Evolutionary conservation across 2,888 invertebrate genomes (phyloP), one percentile per base, ranked within the genome.

Genomic region (Drosophila seclusa): DNA sequence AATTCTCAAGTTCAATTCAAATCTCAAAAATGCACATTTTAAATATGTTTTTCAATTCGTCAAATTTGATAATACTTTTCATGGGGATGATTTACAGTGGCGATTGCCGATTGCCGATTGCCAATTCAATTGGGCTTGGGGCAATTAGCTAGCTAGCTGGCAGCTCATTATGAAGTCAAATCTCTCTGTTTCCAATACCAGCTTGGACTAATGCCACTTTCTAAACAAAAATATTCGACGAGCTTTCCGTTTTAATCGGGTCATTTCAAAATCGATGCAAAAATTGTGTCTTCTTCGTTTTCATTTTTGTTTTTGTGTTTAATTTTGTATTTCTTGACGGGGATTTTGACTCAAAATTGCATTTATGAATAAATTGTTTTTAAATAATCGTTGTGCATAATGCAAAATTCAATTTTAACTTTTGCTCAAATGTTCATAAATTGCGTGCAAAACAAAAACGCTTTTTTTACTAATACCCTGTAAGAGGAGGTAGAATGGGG

Each of bases 171-270:
- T 53, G 21, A 21, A 77, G 40, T 40, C 66, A 48, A 54, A 78
- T 59, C 74, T 78, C 58, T 59, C 55, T 53, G 48, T 58, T 58
- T 70, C 45, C 13, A 48, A 48, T 27, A 53, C 42, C 58, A 8
- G 24, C 16, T 57, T 73, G 42, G 78, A 60, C 71, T 77, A 45
- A 60, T 48, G 68, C 72, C 10, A 53, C 68, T 69, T 69, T 69
- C 73, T 69, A 68, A 72, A 72, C 24, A 4, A 6, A 40, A 45
- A 55, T 59, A 59, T 49, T 36, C 59, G 18, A 49, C 13, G n/a
- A 32, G 36, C 73, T 36, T 72, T 53, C 36, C 48, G 31, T 36
- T 29, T 59, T 40, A 70, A 68, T 60, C 34, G 42, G 72, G 52
- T 68, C 72, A 68, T 40, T 53, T 31, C 49, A 32, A 59, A 29